Conservation (phyloP, 2,888 invertebrate genomes). For the Deilephila porcellus region DNA sequence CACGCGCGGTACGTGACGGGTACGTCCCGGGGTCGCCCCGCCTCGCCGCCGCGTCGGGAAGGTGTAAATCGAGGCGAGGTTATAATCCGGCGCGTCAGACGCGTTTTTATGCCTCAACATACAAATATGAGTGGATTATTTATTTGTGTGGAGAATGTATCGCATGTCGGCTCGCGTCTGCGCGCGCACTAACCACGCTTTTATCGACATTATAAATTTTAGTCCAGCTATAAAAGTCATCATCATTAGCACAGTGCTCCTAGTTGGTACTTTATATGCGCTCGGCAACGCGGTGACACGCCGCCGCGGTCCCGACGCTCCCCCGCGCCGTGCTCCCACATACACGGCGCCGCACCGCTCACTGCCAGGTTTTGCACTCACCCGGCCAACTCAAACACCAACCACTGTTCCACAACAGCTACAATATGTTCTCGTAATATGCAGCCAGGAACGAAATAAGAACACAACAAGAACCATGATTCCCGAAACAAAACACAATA, state of each 20-base stretch:
- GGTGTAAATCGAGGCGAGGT: slow-evolving; percentile 19
- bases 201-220: slow-evolving; percentile 30
- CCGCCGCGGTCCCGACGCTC: neutral
- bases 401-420: neutral
- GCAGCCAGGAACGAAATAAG: neutral
- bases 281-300: neutral
- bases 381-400: neutral
- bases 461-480: neutral
- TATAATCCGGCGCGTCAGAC: slow-evolving; percentile 23
- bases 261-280: slow-evolving; percentile 19
- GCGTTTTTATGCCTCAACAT: slow-evolving; percentile 30
- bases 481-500: neutral
- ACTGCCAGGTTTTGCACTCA: too few species aligned
- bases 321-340: neutral
- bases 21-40: neutral
- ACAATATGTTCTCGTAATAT: neutral
- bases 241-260: slow-evolving; percentile 31
- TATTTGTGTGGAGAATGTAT: slow-evolving; percentile 31
- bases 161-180: slow-evolving; percentile 26
- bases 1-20: neutral
- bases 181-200: slow-evolving; percentile 24
- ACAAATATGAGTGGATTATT: slow-evolving; percentile 33
- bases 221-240: slow-evolving; percentile 35
- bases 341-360: neutral
- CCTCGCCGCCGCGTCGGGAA: neutral